phyloP scores from a whole-genome alignment of 2,888 invertebrate genomes.

The Kuschelorhynchus macadamiae region DNA sequence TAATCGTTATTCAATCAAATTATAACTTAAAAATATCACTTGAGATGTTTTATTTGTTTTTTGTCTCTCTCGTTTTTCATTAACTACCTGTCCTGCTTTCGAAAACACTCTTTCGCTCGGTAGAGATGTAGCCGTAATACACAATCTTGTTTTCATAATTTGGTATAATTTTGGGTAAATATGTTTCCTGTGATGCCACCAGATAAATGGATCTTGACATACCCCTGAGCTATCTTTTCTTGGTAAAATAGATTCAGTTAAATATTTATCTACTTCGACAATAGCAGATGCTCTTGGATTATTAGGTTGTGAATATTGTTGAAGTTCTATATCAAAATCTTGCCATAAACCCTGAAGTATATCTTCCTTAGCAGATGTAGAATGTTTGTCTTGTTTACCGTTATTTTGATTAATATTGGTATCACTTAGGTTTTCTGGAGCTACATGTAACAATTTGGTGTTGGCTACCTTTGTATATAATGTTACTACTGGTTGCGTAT shows the following conservation, averaged over 20 bases:
- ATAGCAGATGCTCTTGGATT: constrained; percentile 45
- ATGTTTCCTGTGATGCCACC: constrained; percentile 39
- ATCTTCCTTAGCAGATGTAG: constrained; percentile 22
- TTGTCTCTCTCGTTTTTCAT: constrained; percentile 53
- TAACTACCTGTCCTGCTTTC: constrained; percentile 52
- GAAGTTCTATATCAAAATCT: constrained; percentile 45
- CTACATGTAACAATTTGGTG: constrained; percentile 25
- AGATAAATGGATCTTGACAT: constrained; percentile 33
- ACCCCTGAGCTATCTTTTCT: constrained; percentile 6
- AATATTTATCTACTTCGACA: constrained; percentile 50
- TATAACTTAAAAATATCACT: constrained; percentile 38
- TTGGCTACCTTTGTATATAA: constrained; percentile 38
- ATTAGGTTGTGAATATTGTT: constrained; percentile 29
- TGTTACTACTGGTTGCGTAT: constrained; percentile 25
- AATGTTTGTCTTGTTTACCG: constrained; percentile 2
- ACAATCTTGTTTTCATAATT: constrained; percentile 34
- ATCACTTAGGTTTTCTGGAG: constrained; percentile 11
- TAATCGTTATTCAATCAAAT: constrained; percentile 23
- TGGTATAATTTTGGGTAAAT: constrained; percentile 39
- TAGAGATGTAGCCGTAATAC: constrained; percentile 20
- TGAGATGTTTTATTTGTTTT: constrained; percentile 43
- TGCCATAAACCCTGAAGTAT: constrained; percentile 36
- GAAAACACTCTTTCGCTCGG: constrained; percentile 52
- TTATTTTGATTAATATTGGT: background rate
- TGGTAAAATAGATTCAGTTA: constrained; percentile 37